phyloP scores from a whole-genome alignment of 2,113 vertebrate species.

The Eulemur macaco region DNA sequence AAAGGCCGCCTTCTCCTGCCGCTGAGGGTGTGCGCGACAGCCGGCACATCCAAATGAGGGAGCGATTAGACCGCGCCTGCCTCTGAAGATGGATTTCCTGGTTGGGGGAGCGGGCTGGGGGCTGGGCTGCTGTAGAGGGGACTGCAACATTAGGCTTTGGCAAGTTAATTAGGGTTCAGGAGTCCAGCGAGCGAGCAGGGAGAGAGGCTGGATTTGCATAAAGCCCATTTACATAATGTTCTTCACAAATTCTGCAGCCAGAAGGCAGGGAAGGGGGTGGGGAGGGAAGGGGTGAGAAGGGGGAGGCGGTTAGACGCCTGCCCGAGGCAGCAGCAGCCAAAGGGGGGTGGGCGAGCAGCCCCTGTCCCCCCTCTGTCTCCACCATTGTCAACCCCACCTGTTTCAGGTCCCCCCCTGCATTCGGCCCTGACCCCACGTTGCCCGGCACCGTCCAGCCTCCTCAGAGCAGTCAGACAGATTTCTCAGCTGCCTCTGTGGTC shows the following conservation, averaged over 20 bases:
- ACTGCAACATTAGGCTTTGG: conserved; percentile 53
- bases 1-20: not conserved
- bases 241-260: conserved; percentile 73
- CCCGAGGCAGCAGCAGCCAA: not conserved
- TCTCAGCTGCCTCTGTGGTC: not conserved
- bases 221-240: conserved; percentile 77
- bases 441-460: accelerated
- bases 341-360: not conserved
- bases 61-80: not conserved
- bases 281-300: not conserved
- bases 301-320: not conserved
- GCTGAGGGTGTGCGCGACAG: not conserved
- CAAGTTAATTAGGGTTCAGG: conserved; percentile 80
- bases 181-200: conserved; percentile 62
- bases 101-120: not conserved
- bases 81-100: conserved; percentile 29
- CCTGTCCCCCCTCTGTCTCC: not conserved
- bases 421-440: accelerated
- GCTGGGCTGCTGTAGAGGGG: conserved; percentile 10
- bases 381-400: accelerated
- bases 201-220: conserved; percentile 75
- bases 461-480: not conserved
- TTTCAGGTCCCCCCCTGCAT: not conserved
- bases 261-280: conserved; percentile 38
- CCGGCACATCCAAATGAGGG: conserved; percentile 27